Conservation (phyloP, 2,797 vertebrate genomes). For the Bovichtus variegatus region DNA sequence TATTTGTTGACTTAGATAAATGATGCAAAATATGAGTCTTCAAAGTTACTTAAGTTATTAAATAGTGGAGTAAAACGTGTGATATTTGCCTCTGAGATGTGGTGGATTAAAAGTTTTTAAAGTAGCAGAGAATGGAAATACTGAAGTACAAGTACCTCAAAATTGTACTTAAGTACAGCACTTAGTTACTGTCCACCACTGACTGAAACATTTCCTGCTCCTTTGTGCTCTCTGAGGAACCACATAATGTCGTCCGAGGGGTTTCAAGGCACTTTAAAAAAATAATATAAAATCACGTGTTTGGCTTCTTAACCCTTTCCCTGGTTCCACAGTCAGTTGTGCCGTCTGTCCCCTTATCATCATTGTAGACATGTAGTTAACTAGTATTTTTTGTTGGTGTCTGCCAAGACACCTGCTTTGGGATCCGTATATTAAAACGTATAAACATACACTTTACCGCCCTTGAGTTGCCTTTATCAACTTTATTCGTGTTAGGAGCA, state of each 20-base stretch:
- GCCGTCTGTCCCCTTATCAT: neutral
- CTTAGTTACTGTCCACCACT: too few relatives aligned
- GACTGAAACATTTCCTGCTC: slow-evolving; percentile 13
- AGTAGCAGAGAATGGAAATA: too few relatives aligned
- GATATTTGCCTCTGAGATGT: too few relatives aligned
- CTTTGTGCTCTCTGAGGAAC: neutral
- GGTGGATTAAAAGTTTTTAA: too few relatives aligned
- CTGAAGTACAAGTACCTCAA: too few relatives aligned
- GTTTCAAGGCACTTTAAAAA: neutral
- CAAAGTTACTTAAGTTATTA: too few relatives aligned
- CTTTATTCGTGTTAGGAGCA: slow-evolving; percentile 9
- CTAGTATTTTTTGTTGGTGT: neutral
- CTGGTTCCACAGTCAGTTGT: neutral
- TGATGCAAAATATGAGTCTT: too few relatives aligned
- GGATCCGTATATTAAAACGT: neutral
- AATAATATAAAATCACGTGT: neutral
- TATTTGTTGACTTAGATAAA: too few relatives aligned
- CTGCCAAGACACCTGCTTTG: slow-evolving; percentile 54
- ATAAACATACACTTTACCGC: neutral
- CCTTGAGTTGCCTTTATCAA: slow-evolving; percentile 15
- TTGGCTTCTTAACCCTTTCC: neutral
- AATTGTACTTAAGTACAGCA: too few relatives aligned
- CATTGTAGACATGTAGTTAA: neutral
- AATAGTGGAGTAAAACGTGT: too few relatives aligned
- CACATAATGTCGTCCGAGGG: neutral